phyloP scores from a whole-genome alignment of 1,140 invertebrate genomes.

The Kradibia gibbosae region DNA sequence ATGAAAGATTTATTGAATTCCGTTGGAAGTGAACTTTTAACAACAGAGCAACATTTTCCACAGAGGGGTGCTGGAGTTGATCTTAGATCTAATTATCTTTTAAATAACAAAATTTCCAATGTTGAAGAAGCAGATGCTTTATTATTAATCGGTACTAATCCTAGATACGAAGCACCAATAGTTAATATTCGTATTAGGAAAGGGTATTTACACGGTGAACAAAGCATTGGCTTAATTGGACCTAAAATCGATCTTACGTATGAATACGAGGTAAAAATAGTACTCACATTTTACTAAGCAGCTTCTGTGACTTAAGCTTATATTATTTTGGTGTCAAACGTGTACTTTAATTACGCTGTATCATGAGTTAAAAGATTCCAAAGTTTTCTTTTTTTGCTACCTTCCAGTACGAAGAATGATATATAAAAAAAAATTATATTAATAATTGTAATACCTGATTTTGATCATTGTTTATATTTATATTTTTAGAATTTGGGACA shows the following conservation, averaged over 20 bases:
- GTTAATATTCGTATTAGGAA: constrained; percentile 97
- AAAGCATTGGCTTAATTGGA: constrained; percentile 87
- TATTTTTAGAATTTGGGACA: constrained; percentile 86
- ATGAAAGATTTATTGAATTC: constrained; percentile 96
- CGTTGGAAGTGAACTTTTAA: constrained; percentile 88
- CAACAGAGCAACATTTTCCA: constrained; percentile 93
- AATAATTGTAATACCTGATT: no score
- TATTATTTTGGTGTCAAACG: no score
- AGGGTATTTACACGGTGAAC: constrained; percentile 89
- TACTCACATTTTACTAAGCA: no score
- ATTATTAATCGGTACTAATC: constrained; percentile 96
- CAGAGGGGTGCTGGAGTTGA: constrained; percentile 89
- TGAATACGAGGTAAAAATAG: constrained; percentile 83
- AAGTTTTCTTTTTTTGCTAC: no score
- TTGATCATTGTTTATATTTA: no score
- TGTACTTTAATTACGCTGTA: no score
- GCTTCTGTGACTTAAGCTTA: no score
- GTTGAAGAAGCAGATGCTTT: constrained; percentile 95
- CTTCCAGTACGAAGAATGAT: no score
- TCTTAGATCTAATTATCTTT: constrained; percentile 90
- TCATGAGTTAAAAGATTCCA: no score
- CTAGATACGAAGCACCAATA: constrained; percentile 97
- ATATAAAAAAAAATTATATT: no score
- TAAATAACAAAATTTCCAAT: constrained; percentile 91
- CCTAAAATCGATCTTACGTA: constrained; percentile 95